These are phyloP conservation scores for Apoda limacodes DNA, from an alignment of 2,888 invertebrate species.

Conservation along the genomic window DNA sequence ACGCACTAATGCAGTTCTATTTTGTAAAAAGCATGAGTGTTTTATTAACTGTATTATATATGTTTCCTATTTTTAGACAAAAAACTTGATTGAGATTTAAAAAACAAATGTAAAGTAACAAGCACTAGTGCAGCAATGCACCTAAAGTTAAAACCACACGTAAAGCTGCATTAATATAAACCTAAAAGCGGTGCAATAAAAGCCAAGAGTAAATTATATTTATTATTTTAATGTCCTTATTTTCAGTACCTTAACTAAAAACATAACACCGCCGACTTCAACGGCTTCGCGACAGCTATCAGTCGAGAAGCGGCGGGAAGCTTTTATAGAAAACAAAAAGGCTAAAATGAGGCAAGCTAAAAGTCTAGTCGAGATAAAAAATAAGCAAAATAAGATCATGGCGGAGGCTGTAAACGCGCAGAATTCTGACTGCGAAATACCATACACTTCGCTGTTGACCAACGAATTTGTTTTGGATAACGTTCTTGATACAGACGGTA, in stretches of 20 bases:
- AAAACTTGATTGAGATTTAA: too few relatives aligned
- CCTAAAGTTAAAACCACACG: not conserved
- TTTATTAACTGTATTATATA: too few relatives aligned
- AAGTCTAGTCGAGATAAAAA: conserved; percentile 45
- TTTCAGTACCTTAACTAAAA: conserved; percentile 76
- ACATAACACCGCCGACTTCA: conserved; percentile 73
- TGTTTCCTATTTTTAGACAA: too few relatives aligned
- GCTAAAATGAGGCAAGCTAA: conserved; percentile 49
- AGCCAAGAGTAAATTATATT: too few relatives aligned
- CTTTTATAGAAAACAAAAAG: conserved; percentile 51
- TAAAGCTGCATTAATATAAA: too few relatives aligned
- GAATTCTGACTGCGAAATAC: conserved; percentile 56
- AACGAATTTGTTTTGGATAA: conserved; percentile 50
- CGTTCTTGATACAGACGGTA: conserved; percentile 49
- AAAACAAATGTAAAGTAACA: conserved; percentile 1
- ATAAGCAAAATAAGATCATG: conserved; percentile 41
- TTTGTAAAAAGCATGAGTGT: too few relatives aligned
- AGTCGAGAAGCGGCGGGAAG: conserved; percentile 45
- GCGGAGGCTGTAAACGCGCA: conserved; percentile 38
- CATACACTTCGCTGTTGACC: conserved; percentile 50
- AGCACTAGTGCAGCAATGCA: not conserved
- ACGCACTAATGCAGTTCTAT: too few relatives aligned
- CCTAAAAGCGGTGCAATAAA: too few relatives aligned
- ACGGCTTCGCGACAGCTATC: conserved; percentile 40
- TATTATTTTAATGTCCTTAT: not conserved